A percentile compares a stretch with the other conserved stretches of the same genome.
Evolutionary conservation across 1,140 invertebrate species (phyloP).

Genomic region (Papilio polytes): DNA sequence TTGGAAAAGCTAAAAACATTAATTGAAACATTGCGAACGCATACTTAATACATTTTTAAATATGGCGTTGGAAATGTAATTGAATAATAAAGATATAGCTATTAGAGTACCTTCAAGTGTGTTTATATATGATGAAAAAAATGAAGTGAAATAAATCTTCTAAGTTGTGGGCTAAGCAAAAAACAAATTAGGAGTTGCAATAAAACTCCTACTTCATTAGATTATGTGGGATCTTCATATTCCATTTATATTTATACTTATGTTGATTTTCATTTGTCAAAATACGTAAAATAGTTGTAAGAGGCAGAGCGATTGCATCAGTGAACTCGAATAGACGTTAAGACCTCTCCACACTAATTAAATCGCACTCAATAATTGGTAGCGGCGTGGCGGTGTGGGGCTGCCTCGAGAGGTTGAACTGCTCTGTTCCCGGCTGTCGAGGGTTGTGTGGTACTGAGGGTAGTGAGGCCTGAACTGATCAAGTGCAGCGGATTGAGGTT

Average conservation of each 20-base stretch:
- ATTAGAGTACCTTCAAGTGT: too few relatives aligned
- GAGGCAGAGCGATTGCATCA: neutral
- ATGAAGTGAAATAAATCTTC: too few relatives aligned
- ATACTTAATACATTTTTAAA: neutral
- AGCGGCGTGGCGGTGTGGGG: neutral
- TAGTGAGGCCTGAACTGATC: neutral
- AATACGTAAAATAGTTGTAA: conserved; percentile 1
- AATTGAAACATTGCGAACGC: neutral
- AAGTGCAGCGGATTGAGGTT: neutral
- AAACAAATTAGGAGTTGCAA: too few relatives aligned
- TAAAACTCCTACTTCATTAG: too few relatives aligned
- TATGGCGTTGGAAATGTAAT: too few relatives aligned
- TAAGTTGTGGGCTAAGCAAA: too few relatives aligned
- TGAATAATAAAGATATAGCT: too few relatives aligned
- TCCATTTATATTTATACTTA: too few relatives aligned
- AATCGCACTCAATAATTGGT: neutral
- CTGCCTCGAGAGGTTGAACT: neutral
- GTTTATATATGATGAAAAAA: too few relatives aligned
- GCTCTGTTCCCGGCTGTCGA: neutral
- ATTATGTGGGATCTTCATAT: too few relatives aligned
- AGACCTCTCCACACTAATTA: conserved; percentile 8
- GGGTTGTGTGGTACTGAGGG: neutral
- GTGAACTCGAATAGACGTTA: neutral
- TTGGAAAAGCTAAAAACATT: neutral
- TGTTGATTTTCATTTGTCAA: neutral